phyloP scores from a whole-genome alignment of 2,888 invertebrate genomes.

The Epirrita christyi region DNA sequence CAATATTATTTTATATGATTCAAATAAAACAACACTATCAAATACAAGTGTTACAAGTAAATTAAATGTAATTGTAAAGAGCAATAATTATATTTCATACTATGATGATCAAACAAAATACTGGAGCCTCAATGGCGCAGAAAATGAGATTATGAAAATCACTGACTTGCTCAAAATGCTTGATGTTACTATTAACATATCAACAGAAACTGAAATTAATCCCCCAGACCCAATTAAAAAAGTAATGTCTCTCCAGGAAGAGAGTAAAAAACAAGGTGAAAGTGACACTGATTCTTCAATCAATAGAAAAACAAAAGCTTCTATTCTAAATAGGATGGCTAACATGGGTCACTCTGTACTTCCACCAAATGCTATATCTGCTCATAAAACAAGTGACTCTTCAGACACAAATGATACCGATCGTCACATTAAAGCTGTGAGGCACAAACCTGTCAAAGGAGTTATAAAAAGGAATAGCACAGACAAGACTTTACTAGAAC shows the following conservation, averaged over 20 bases:
- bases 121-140: slow-evolving; percentile 68
- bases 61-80: slow-evolving; percentile 62
- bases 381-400: slow-evolving; percentile 64
- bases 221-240: slow-evolving; percentile 42
- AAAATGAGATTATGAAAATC: slow-evolving; percentile 58
- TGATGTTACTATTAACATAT: slow-evolving; percentile 49
- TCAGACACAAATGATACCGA: slow-evolving; percentile 62
- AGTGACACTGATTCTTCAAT: slow-evolving; percentile 71
- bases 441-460: slow-evolving; percentile 61
- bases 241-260: slow-evolving; percentile 24
- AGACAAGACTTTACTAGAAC: slow-evolving; percentile 46
- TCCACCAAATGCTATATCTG: slow-evolving; percentile 49
- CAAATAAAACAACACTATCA: slow-evolving; percentile 68
- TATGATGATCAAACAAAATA: slow-evolving; percentile 67
- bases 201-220: slow-evolving; percentile 35
- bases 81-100: slow-evolving; percentile 62
- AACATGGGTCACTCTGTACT: slow-evolving; percentile 75
- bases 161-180: slow-evolving; percentile 52
- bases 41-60: slow-evolving; percentile 52
- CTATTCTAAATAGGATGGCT: slow-evolving; percentile 74
- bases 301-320: slow-evolving; percentile 67
- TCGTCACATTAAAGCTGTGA: slow-evolving; percentile 49
- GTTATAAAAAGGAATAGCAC: slow-evolving; percentile 46
- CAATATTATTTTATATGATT: slow-evolving; percentile 69
- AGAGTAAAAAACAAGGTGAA: slow-evolving; percentile 46